Evolutionary conservation across 2,888 invertebrate species (phyloP).

Genomic region (Mythimna ferrago): DNA sequence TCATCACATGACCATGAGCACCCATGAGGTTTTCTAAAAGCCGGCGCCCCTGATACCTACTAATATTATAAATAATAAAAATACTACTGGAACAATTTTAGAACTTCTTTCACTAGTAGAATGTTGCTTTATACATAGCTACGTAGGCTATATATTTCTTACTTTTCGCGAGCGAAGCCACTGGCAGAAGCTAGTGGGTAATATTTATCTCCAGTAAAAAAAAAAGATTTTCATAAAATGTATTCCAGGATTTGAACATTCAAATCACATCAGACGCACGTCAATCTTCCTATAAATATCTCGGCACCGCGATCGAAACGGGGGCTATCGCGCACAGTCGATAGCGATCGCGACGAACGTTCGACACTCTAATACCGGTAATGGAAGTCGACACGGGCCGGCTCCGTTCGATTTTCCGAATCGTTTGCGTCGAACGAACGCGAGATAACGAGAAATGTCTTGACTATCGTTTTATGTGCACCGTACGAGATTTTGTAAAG

Average conservation of each 20-base stretch:
- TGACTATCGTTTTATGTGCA: constrained; percentile 82
- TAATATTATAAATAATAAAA: too few relatives aligned
- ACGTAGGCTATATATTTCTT: too few relatives aligned
- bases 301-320: constrained; percentile 60
- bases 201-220: not conserved
- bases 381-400: constrained; percentile 84
- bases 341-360: constrained; percentile 70
- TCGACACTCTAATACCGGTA: constrained; percentile 85
- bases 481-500: constrained; percentile 69
- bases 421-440: constrained; percentile 81
- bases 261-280: constrained; percentile 59
- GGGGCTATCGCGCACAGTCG: constrained; percentile 58
- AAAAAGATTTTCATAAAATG: constrained; percentile 3
- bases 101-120: too few relatives aligned
- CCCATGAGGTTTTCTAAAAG: too few relatives aligned
- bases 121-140: too few relatives aligned
- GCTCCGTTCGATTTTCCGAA: constrained; percentile 88
- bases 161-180: too few relatives aligned
- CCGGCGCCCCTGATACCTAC: too few relatives aligned
- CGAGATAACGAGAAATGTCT: constrained; percentile 85
- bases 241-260: constrained; percentile 48
- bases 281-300: constrained; percentile 63
- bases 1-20: too few relatives aligned
- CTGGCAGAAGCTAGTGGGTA: not conserved
- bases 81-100: too few relatives aligned